Conservation (phyloP, 1,140 invertebrate genomes). For the Nasonia giraulti region DNA sequence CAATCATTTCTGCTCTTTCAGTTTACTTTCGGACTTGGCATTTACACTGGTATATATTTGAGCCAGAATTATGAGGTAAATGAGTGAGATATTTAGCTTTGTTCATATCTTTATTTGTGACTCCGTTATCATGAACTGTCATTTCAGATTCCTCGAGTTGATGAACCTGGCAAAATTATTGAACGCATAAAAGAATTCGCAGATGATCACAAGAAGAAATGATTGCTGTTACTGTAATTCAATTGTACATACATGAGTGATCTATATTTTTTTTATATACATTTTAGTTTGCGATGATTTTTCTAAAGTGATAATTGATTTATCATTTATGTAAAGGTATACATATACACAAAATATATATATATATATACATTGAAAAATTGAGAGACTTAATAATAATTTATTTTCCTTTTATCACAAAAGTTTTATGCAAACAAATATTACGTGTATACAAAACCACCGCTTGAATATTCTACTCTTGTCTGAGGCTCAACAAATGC, state of each 20-base stretch:
- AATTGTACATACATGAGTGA: conserved; percentile 48
- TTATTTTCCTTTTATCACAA: conserved; percentile 57
- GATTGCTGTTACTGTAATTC: conserved; percentile 46
- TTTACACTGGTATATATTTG: conserved; percentile 87
- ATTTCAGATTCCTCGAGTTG: conserved; percentile 85
- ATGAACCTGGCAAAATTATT: conserved; percentile 83
- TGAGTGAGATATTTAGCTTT: conserved; percentile 38
- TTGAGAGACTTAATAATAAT: conserved; percentile 29
- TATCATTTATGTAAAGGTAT: background rate
- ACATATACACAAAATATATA: background rate
- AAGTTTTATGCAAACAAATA: conserved; percentile 50
- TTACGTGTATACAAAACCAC: conserved; percentile 84
- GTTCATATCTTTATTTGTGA: background rate
- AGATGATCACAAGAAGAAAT: conserved; percentile 80
- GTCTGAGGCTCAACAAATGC: conserved; percentile 96
- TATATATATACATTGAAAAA: background rate
- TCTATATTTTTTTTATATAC: conserved; percentile 50
- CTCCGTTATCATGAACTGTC: background rate
- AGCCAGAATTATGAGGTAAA: conserved; percentile 88
- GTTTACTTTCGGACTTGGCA: conserved; percentile 83
- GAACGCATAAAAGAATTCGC: conserved; percentile 80
- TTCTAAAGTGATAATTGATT: conserved; percentile 22
- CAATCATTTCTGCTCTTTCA: conserved; percentile 71
- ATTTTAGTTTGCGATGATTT: conserved; percentile 48
- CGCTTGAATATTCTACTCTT: conserved; percentile 90